A percentile compares a stretch with the other conserved stretches of the same genome.
These are phyloP conservation scores for Nematopogon swammerdamellus DNA, from an alignment of 2,888 invertebrate genomes.

Conservation along the genomic window DNA sequence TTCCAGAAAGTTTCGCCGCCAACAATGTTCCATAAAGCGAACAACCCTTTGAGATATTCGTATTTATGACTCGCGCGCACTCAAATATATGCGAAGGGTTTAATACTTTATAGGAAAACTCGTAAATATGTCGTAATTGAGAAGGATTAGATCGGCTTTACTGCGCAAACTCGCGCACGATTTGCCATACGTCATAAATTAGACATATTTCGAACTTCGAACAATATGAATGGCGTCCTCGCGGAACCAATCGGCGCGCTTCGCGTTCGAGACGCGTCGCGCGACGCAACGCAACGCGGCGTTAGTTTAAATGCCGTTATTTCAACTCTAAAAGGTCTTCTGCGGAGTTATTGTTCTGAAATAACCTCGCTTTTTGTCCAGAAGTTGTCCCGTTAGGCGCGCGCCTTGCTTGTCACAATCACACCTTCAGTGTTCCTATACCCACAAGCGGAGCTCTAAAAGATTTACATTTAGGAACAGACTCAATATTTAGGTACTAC, in stretches of 20 bases:
- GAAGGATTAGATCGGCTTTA: constrained; percentile 50
- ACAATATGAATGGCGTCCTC: background rate
- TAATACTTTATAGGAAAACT: constrained; percentile 52
- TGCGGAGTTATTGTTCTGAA: background rate
- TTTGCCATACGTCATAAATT: constrained; percentile 54
- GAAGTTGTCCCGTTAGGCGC: background rate
- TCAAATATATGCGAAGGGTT: no score
- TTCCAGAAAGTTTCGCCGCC: no score
- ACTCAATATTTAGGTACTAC: no score
- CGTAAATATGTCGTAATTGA: constrained; percentile 54
- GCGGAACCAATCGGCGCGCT: background rate
- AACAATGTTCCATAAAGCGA: background rate
- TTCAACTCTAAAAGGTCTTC: background rate
- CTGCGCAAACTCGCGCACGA: constrained; percentile 24
- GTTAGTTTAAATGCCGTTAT: no score
- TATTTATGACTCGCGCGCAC: background rate
- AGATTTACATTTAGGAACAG: no score
- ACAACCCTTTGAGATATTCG: background rate
- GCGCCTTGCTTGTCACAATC: no score
- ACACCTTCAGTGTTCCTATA: no score
- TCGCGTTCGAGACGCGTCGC: no score
- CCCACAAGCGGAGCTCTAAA: no score
- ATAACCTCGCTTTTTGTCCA: background rate
- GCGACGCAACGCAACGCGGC: no score
- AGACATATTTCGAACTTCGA: constrained; percentile 20